A percentile compares a stretch with the other conserved stretches of the same genome.
Evolutionary conservation across 2,888 invertebrate species (phyloP).

Genomic region (Drosophila maculinotata): DNA sequence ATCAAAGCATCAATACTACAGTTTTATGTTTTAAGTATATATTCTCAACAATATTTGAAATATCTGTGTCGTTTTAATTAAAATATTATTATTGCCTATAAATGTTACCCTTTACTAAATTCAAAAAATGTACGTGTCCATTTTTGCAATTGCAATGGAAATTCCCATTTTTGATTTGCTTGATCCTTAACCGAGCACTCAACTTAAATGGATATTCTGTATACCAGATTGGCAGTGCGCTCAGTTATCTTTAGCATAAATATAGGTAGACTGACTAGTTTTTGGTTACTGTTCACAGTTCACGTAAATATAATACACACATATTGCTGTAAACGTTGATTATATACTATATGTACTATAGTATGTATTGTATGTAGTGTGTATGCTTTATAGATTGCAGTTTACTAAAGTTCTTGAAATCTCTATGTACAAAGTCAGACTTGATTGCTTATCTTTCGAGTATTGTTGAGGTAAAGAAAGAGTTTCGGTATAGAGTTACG

Average conservation of each 20-base stretch:
- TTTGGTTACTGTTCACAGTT: conserved; percentile 17
- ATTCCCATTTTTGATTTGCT: conserved; percentile 30
- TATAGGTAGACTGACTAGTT: conserved; percentile 15
- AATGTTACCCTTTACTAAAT: conserved; percentile 63
- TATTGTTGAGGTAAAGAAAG: conserved; percentile 72
- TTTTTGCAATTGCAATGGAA: conserved; percentile 25
- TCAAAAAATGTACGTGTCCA: conserved; percentile 48
- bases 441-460: conserved; percentile 79
- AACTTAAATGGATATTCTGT: conserved; percentile 34
- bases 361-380: conserved; percentile 11
- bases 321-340: conserved; percentile 54
- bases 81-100: conserved; percentile 62
- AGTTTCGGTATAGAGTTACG: conserved; percentile 62
- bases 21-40: conserved; percentile 28
- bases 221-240: conserved; percentile 53
- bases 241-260: conserved; percentile 37
- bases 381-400: conserved; percentile 32
- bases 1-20: conserved; percentile 52
- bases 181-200: conserved; percentile 44
- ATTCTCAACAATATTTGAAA: conserved; percentile 37
- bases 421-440: conserved; percentile 83
- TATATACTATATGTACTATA: conserved; percentile 27
- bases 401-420: conserved; percentile 64
- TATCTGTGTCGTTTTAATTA: conserved; percentile 27
- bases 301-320: conserved; percentile 21